phyloP scores from a whole-genome alignment of 2,113 vertebrate species.

The Epinephelus lanceolatus region DNA sequence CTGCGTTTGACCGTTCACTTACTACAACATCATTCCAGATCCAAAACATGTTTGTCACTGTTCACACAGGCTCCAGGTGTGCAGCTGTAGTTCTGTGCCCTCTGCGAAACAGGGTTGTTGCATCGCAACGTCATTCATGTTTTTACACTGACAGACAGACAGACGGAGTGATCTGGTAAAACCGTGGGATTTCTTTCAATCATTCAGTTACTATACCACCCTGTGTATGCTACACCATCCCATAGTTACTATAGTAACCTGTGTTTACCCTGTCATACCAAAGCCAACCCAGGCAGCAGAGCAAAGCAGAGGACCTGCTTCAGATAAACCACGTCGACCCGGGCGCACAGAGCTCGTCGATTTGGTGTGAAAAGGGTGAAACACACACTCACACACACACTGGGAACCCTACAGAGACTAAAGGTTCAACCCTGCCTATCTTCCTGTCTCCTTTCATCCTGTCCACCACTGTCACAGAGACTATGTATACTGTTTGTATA shows the following conservation, averaged over 20 bases:
- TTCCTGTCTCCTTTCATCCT: conserved; percentile 35
- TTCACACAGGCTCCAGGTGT: conserved; percentile 27
- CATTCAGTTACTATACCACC: not conserved
- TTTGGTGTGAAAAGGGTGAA: conserved; percentile 37
- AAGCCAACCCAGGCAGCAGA: conserved; percentile 22
- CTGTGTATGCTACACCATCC: conserved; percentile 11
- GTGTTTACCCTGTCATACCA: conserved; percentile 19
- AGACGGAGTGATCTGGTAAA: not conserved
- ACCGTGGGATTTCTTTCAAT: not conserved
- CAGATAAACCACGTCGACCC: not conserved
- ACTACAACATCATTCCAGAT: not conserved
- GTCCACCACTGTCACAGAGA: conserved; percentile 69
- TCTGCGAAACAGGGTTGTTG: conserved; percentile 31
- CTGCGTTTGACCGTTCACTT: conserved; percentile 17
- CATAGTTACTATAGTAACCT: conserved; percentile 12
- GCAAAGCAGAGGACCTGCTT: conserved; percentile 6
- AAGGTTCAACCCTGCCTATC: conserved; percentile 26
- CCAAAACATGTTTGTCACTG: not conserved
- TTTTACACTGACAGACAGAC: conserved; percentile 8
- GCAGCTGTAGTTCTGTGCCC: not conserved
- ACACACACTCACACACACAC: conserved; percentile 16
- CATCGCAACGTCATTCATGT: conserved; percentile 13
- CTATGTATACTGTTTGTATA: conserved; percentile 84
- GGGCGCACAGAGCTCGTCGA: conserved; percentile 20
- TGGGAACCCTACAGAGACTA: conserved; percentile 47